Percentiles rank a stretch among this genome's conserved stretches.
These are phyloP conservation scores for Punctoribates punctum DNA, from an alignment of 2,888 invertebrate genomes.

Conservation along the genomic window DNA sequence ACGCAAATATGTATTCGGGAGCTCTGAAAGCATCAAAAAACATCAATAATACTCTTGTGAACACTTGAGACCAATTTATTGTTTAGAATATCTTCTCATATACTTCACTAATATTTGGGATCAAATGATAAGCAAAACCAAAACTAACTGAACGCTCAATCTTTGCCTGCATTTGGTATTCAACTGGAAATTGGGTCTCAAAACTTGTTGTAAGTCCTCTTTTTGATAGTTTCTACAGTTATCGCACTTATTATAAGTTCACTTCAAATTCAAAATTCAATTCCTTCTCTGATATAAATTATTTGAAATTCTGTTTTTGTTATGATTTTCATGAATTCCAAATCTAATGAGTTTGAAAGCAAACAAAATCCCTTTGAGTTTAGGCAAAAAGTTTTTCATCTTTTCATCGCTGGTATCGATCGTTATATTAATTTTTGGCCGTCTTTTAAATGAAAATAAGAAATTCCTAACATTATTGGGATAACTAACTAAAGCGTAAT, in stretches of 20 bases:
- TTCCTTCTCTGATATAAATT: too few relatives aligned
- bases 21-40: slow-evolving; percentile 17
- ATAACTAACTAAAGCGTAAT: slow-evolving; percentile 11
- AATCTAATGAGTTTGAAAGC: too few relatives aligned
- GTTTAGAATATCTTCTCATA: slow-evolving; percentile 19
- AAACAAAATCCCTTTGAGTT: too few relatives aligned
- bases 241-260: too few relatives aligned
- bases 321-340: too few relatives aligned
- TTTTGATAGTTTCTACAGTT: too few relatives aligned
- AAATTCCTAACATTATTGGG: slow-evolving; percentile 18
- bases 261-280: too few relatives aligned
- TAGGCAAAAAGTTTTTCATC: neutral
- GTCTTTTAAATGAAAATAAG: neutral
- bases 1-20: neutral
- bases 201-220: too few relatives aligned
- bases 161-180: neutral
- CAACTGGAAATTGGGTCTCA: too few relatives aligned
- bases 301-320: too few relatives aligned
- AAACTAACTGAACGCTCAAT: neutral
- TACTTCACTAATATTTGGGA: slow-evolving; percentile 2
- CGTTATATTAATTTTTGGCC: neutral
- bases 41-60: slow-evolving; percentile 18
- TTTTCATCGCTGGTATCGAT: slow-evolving; percentile 8
- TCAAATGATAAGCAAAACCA: neutral
- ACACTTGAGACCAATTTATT: slow-evolving; percentile 28